Evolutionary conservation across 92 coral and sea anemone genomes (phyloP).

Genomic region (Actinernus sp.): DNA sequence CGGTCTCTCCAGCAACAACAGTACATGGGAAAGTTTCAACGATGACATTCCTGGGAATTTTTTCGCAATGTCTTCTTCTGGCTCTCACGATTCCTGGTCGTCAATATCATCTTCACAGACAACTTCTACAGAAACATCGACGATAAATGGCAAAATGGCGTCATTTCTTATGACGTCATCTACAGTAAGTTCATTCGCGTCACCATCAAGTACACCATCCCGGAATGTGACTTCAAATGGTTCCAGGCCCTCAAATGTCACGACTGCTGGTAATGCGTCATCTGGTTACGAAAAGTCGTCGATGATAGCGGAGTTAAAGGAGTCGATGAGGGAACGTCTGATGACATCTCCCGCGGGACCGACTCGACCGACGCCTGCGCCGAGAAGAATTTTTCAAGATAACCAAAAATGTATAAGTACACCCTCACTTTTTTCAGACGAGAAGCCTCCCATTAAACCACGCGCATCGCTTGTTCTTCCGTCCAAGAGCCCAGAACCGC

Average conservation of each 20-base stretch:
- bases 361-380: slow-evolving; percentile 19
- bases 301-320: slow-evolving; percentile 11
- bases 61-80: background rate
- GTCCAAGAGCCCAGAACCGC: slow-evolving; percentile 29
- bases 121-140: slow-evolving; percentile 16
- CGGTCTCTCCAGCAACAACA: background rate
- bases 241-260: background rate
- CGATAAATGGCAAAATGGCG: slow-evolving; percentile 23
- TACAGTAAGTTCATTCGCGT: slow-evolving; percentile 2
- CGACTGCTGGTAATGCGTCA: background rate
- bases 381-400: slow-evolving; percentile 1
- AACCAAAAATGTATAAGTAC: slow-evolving; percentile 3
- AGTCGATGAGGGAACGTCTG: slow-evolving; percentile 6
- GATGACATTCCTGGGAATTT: background rate
- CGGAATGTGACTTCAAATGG: background rate
- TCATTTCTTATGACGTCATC: slow-evolving; percentile 14
- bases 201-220: slow-evolving; percentile 24
- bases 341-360: slow-evolving; percentile 6
- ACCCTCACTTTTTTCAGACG: slow-evolving; percentile 2
- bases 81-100: slow-evolving; percentile 5
- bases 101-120: slow-evolving; percentile 8
- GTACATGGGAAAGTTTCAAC: slow-evolving; percentile 20
- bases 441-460: slow-evolving; percentile 29
- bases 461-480: slow-evolving; percentile 1
- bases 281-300: background rate